Evolutionary conservation across 2,797 vertebrate species (phyloP).

Genomic region (Epinephelus malabaricus): DNA sequence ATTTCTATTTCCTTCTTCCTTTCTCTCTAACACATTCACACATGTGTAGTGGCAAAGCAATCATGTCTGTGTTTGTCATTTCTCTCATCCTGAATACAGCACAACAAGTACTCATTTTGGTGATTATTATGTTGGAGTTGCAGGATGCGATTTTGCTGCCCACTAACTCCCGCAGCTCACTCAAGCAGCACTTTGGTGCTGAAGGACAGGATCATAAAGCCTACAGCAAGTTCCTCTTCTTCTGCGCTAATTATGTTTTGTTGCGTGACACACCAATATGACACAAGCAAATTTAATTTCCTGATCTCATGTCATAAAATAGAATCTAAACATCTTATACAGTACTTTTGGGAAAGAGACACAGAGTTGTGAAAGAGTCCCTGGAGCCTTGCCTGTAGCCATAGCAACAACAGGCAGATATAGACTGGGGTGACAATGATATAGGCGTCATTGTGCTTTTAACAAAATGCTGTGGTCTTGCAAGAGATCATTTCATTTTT

Average conservation of each 20-base stretch:
- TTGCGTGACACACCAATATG: neutral
- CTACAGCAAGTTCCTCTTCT: neutral
- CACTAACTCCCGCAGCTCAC: neutral
- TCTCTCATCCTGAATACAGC: neutral
- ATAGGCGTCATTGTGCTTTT: neutral
- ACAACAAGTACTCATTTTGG: neutral
- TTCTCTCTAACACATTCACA: neutral
- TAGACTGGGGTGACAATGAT: neutral
- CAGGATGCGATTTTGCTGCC: neutral
- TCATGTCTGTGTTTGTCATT: no score
- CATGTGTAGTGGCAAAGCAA: neutral
- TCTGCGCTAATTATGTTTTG: neutral
- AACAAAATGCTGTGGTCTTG: neutral
- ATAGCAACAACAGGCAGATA: constrained; percentile 9
- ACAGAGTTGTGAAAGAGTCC: neutral
- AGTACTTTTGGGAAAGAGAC: neutral
- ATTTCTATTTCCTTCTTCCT: neutral
- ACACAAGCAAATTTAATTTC: neutral
- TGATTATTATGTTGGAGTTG: neutral
- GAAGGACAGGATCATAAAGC: neutral
- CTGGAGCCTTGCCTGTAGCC: neutral
- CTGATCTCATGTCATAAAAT: neutral
- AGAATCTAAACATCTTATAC: neutral
- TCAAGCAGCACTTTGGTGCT: neutral
- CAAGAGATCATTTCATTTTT: neutral